Evolutionary conservation across 2,797 vertebrate species (phyloP).

Genomic region (Hemibagrus guttatus): DNA sequence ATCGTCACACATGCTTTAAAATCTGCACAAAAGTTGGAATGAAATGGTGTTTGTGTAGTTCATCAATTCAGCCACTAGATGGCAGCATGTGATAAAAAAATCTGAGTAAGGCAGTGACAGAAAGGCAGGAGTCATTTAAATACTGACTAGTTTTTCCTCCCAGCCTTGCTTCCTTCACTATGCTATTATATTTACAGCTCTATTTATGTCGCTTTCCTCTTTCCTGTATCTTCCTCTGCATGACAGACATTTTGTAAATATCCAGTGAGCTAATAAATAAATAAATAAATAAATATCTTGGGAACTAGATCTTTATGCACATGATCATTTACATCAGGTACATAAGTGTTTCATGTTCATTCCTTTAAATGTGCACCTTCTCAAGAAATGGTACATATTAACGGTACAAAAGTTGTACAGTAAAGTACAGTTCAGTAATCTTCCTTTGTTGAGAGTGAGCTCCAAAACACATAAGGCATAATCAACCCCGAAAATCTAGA

Average conservation of each 20-base stretch:
- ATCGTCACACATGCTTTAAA: not conserved
- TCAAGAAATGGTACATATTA: not conserved
- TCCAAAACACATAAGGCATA: not conserved
- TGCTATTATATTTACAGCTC: not conserved
- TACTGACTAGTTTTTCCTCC: not conserved
- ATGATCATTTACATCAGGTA: no score
- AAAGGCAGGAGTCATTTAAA: not conserved
- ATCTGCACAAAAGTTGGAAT: not conserved
- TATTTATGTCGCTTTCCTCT: not conserved
- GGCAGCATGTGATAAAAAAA: not conserved
- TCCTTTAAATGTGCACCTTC: not conserved
- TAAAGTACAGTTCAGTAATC: not conserved
- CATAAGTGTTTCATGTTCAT: not conserved
- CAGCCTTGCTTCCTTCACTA: not conserved
- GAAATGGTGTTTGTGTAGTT: not conserved
- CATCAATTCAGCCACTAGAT: constrained; percentile 34
- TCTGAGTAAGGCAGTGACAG: not conserved
- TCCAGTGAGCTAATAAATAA: not conserved
- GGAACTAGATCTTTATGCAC: no score
- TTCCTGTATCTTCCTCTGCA: not conserved
- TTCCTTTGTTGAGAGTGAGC: not conserved
- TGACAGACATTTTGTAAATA: not conserved
- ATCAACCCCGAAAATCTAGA: not conserved
- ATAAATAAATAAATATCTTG: no score
- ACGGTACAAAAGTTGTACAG: not conserved